phyloP scores from a whole-genome alignment of 2,113 vertebrate species.

The Axis porcinus region DNA sequence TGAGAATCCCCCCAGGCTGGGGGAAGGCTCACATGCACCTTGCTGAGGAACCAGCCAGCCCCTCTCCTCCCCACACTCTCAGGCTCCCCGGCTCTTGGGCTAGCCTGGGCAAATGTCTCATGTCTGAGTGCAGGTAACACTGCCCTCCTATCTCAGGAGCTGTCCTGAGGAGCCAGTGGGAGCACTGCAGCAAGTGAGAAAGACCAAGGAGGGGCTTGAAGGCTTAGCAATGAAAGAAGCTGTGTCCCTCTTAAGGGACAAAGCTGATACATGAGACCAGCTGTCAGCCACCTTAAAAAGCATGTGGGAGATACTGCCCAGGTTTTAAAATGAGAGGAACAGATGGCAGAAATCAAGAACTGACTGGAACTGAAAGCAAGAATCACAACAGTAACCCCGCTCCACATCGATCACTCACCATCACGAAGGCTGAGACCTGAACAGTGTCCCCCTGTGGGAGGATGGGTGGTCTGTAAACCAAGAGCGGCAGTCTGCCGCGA shows the following conservation, averaged over 20 bases:
- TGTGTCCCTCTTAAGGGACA: background rate
- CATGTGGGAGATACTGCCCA: background rate
- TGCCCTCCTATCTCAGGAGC: background rate
- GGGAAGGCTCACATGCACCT: accelerated
- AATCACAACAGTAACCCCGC: background rate
- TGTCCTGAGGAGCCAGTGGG: background rate
- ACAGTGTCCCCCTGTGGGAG: background rate
- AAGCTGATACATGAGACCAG: background rate
- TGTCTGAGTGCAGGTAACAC: background rate
- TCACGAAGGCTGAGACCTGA: background rate
- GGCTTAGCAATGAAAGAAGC: background rate
- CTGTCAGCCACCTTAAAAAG: background rate
- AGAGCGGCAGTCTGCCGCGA: background rate
- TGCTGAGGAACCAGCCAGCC: background rate
- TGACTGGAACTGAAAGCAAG: background rate
- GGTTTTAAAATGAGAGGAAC: background rate
- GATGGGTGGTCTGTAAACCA: background rate
- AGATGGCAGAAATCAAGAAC: background rate
- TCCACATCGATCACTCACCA: background rate
- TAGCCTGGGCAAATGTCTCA: background rate
- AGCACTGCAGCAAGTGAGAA: background rate
- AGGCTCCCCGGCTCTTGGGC: background rate
- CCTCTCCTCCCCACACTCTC: background rate
- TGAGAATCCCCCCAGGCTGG: background rate
- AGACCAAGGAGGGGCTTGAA: background rate